Base-by-base conservation (phyloP, 2,888 invertebrate genomes). In the Calameuta idolon region DNA sequence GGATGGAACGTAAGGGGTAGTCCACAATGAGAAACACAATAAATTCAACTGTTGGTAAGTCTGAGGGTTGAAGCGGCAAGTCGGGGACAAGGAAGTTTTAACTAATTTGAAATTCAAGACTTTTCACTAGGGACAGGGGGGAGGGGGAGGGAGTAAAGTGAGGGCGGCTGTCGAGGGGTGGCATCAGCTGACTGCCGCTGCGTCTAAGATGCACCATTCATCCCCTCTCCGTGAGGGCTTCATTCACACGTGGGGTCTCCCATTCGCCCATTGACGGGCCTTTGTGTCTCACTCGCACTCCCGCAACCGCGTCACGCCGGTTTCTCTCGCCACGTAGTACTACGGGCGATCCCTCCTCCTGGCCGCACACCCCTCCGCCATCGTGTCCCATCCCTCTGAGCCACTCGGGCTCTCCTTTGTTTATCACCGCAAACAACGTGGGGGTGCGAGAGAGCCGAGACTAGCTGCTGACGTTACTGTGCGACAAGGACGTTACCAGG, bases 131-230 rank as follows among this genome's bases (percentile, higher is more conserved):
- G 69, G 69, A 12, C 15, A 37, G 12, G 37, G 12, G 37, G 15
- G 33, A 33, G 40, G 15, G 23, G 15, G 15, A 1, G 9, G 23
- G 23, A 2, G 23, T 23, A 55, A 55, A 55, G 55, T 9, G 74
- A 74, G 30, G 74, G 40, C 15, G 68, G 30, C 37, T 30, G 75
- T 37, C 34, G 55, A 34, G 34, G 75, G 75, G 75, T 68, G 23
- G 75, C 75, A 40, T 37, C 68, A 75, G 75, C 80, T 83, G 81
- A 78, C 77, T 79, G 71, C 31, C 76, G 83, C 80, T 76, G 78
- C 78, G 81, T 82, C 86, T 85, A 85, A 88, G 87, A 86, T 87
- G 87, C 87, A 86, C 82, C 86, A 85, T 85, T 87, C 86, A 84
- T 84, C 81, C 82, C 82, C 77, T 80, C 82, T 82, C 77, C 82